Base-by-base conservation (phyloP, 2,888 invertebrate genomes). In the Tachystola acroxantha region DNA sequence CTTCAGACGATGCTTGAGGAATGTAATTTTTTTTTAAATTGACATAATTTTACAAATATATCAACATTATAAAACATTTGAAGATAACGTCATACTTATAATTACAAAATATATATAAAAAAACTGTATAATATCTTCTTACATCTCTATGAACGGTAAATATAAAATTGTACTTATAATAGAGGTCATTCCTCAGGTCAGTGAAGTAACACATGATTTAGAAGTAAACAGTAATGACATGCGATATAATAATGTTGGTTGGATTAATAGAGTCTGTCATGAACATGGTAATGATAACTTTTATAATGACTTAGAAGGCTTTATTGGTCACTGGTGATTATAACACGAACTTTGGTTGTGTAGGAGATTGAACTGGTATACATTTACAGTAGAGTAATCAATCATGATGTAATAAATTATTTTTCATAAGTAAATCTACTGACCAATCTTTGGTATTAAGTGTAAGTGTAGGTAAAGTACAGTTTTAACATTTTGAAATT, bases 211-310 rank as follows among this genome's bases (percentile, higher is more conserved):
- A 40, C 50, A 47, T 56, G 52, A 57, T 48, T 53, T 49, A 54
- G 56, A 59, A 54, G 44, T 46, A 56, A 57, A 53, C 50, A 50
- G 40, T 64, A 57, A 60, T 57, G 57, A 54, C 57, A 44, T 39
- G 43, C 43, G 48, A 56, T 62, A 53, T 51, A 49, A 61, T 50
- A 52, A 54, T 52, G 49, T 46, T 46, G 34, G 36, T 45, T 39
- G 19, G 45, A 49, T 54, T 50, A 43, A 49, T 53, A 44, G 33
- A 24, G 5, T 10, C 32, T 24, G 26, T 20, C 6, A 27, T 32
- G 25, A 16, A 12, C n/a, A 27, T 11, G 31, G 32, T 36, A 36
- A 19, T 32, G 14, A 13, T 7, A 20, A 19, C 13, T 36, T 20
- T 32, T 29, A 36, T 36, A 29, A 31, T 16, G 36, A 36, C 25